Evolutionary conservation across 2,113 vertebrate species (phyloP).

Genomic region (Emydocephalus ijimae): DNA sequence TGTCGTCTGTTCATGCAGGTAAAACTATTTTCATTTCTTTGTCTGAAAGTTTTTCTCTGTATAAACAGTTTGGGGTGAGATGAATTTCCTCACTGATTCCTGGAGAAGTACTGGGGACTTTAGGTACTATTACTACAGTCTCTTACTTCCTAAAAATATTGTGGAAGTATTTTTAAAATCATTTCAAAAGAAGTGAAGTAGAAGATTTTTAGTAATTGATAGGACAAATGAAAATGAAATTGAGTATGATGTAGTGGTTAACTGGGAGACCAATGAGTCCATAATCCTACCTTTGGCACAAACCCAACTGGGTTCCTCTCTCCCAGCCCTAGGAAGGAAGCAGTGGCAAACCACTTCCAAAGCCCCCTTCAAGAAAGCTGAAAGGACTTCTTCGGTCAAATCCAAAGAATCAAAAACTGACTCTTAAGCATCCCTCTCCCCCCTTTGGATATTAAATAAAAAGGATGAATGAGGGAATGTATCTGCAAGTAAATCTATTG

Average conservation of each 20-base stretch:
- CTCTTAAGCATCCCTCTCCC: too few species aligned
- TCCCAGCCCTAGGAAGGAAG: too few species aligned
- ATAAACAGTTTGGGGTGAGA: background rate
- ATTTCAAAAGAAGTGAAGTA: background rate
- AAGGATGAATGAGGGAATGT: too few species aligned
- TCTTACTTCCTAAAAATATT: background rate
- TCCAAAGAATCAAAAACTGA: too few species aligned
- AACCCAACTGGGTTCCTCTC: background rate
- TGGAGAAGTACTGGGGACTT: background rate
- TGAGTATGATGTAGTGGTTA: background rate
- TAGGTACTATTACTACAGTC: background rate
- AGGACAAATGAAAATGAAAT: background rate
- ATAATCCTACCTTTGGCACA: background rate
- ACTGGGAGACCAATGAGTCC: background rate
- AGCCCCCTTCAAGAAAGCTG: too few species aligned
- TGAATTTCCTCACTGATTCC: background rate
- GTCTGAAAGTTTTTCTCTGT: background rate
- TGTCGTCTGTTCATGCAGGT: slow-evolving; percentile 88
- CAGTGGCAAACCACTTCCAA: too few species aligned
- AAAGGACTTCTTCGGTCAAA: too few species aligned
- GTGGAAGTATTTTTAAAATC: background rate
- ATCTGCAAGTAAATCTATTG: too few species aligned
- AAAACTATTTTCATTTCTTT: background rate
- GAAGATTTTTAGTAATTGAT: background rate
- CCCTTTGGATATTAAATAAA: too few species aligned